Conservation (phyloP, 2,888 invertebrate genomes). For the Falcaria lacertinaria region DNA sequence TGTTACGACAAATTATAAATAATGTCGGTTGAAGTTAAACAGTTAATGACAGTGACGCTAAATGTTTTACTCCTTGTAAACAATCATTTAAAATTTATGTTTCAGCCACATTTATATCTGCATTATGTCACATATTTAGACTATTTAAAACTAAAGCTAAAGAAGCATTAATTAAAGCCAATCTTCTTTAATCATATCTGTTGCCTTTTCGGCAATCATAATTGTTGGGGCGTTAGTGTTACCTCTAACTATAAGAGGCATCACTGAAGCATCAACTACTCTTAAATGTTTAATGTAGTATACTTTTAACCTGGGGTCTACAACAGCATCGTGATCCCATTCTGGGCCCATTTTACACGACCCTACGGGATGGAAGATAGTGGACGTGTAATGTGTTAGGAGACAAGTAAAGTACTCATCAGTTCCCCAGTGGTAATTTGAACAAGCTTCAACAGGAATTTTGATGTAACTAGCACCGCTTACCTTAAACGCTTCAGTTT, state of each 20-base stretch:
- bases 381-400: slow-evolving; percentile 82
- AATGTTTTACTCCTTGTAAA: no score
- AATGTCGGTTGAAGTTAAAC: no score
- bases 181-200: slow-evolving; percentile 86
- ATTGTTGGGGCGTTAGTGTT: slow-evolving; percentile 92
- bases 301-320: slow-evolving; percentile 81
- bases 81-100: no score
- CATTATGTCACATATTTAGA: no score
- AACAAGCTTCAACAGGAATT: slow-evolving; percentile 80
- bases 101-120: no score
- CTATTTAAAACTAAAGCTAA: no score
- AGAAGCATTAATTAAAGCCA: no score
- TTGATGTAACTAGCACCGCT: slow-evolving; percentile 78
- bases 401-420: slow-evolving; percentile 84
- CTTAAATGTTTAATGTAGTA: slow-evolving; percentile 81
- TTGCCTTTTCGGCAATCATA: slow-evolving; percentile 91
- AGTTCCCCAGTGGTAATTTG: slow-evolving; percentile 75
- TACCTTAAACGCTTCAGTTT: slow-evolving; percentile 78
- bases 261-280: slow-evolving; percentile 84
- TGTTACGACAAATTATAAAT: no score
- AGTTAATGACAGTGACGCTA: no score
- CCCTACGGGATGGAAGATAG: slow-evolving; percentile 84
- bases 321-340: slow-evolving; percentile 81
- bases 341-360: slow-evolving; percentile 86
- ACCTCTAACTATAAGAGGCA: slow-evolving; percentile 82